phyloP scores from a whole-genome alignment of 2,797 vertebrate species.

The Parauchenoglanis ngamensis region DNA sequence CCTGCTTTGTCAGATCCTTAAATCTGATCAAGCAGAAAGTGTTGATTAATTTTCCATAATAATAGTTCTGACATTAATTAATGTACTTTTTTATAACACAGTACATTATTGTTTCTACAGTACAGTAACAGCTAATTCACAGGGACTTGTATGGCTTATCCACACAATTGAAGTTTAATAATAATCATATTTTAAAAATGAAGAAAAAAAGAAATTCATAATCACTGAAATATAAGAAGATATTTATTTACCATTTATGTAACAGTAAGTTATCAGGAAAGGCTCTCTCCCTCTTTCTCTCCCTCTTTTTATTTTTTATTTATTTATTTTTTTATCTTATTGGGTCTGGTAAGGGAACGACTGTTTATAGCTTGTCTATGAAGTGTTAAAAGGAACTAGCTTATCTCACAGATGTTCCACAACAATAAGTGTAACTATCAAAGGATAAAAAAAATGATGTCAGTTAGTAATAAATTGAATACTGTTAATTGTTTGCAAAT shows the following conservation, averaged over 20 bases:
- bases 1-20: background rate
- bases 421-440: background rate
- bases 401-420: background rate
- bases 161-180: background rate
- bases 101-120: background rate
- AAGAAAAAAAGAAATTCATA: background rate
- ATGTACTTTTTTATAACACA: background rate
- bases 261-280: too few species aligned
- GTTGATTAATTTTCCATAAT: background rate
- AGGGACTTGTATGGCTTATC: background rate
- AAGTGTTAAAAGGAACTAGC: background rate
- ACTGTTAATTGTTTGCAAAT: background rate
- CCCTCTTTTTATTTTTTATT: too few species aligned
- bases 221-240: background rate
- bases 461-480: background rate
- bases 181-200: background rate
- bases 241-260: slow-evolving; percentile 1
- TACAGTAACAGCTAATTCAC: background rate
- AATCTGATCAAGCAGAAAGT: background rate
- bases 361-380: background rate
- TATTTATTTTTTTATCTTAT: background rate
- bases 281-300: too few species aligned
- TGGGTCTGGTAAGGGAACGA: background rate
- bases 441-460: background rate
- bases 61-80: background rate